Conservation (phyloP, 2,113 vertebrate genomes). For the Gasterosteus aculeatus region DNA sequence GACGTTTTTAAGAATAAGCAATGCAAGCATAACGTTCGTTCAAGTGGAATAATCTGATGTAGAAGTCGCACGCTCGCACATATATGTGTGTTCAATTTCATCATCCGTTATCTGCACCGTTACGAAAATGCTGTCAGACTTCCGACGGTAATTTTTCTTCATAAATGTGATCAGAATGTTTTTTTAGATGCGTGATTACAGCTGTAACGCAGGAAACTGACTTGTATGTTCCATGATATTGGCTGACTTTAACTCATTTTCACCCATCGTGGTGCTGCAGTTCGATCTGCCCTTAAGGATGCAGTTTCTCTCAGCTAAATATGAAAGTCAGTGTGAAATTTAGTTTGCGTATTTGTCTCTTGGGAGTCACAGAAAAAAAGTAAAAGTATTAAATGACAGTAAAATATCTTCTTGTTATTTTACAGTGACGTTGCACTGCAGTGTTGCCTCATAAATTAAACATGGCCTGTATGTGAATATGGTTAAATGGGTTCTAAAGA, state of each 20-base stretch:
- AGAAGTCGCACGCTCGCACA: background rate
- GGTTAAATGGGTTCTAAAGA: conserved; percentile 41
- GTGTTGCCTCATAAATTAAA: conserved; percentile 28
- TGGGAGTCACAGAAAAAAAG: conserved; percentile 12
- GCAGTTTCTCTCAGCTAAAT: background rate
- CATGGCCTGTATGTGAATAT: background rate
- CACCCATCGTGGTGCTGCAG: background rate
- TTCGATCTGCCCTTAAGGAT: background rate
- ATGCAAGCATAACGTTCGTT: background rate
- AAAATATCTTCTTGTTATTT: conserved; percentile 1
- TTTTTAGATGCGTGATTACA: conserved; percentile 19
- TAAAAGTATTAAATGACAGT: conserved; percentile 2
- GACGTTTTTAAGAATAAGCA: background rate
- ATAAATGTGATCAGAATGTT: background rate
- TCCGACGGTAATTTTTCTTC: conserved; percentile 4
- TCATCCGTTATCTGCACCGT: background rate
- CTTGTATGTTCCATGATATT: conserved; percentile 7
- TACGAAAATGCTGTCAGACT: background rate
- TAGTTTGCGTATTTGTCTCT: background rate
- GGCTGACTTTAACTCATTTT: conserved; percentile 24
- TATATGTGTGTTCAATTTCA: background rate
- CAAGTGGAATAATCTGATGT: background rate
- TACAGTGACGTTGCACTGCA: conserved; percentile 1
- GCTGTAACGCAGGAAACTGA: conserved; percentile 43
- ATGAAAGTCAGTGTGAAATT: background rate